Base-by-base conservation (phyloP, 2,797 vertebrate genomes). In the Yasuhikotakia modesta region DNA sequence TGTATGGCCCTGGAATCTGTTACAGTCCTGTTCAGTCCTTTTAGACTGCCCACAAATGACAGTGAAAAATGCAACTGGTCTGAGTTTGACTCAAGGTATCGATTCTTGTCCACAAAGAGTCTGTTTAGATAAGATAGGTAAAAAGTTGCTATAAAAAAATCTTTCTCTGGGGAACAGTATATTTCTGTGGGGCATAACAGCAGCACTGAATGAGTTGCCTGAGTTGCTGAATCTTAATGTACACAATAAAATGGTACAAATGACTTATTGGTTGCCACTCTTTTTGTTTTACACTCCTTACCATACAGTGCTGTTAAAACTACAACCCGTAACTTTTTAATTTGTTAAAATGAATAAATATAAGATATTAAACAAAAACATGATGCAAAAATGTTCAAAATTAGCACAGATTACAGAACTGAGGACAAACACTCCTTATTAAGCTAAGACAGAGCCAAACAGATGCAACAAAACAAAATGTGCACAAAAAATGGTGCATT, bases 11-110 rank as follows among this genome's bases (percentile, higher is more conserved):
- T 67, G 7, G n/a, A 67, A 48, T 58, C 22, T 30, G 50, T 50
- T 75, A 57, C 32, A 45, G 22, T 57, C 17, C 55, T 30, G 73
- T 55, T 45, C 35, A 57, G 50, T 39, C 22, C 35, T 66, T 55
- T 67, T 46, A 74, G 46, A 74, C 63, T 32, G 43, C 66, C 24
- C 64, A 53, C 32, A 67, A 43, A 32, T 66, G 76, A 58, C 70
- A 70, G 65, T 65, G 66, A 78, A 79, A 73, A 78, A 82, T 50
- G 35, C 14, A 30, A 27, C 48, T 73, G 70, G 70, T 32, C 35
- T 46, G 45, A 19, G 13, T 24, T 21, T 11, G 6, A 72, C 68
- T 73, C 22, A 30, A 24, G 22, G 19, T 14, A 60, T 74, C 14
- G n/a, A 78, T 63, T 30, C 27, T 14, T 58, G 22, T 57, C 35